Evolutionary conservation across 2,113 vertebrate genomes (phyloP).

Genomic region (Nycticorax nycticorax): DNA sequence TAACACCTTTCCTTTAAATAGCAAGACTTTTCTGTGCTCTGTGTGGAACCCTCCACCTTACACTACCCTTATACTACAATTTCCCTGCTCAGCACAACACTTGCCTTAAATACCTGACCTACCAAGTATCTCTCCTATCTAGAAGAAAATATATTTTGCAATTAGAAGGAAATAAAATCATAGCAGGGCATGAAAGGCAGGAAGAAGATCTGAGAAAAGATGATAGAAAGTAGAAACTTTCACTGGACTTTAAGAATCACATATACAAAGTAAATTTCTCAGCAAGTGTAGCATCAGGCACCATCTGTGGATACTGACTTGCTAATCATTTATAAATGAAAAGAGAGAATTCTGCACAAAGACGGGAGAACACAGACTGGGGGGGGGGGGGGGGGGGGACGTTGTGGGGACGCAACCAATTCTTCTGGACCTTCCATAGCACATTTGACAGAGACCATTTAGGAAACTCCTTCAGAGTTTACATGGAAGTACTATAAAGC

Average conservation of each 20-base stretch:
- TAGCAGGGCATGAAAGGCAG: background rate
- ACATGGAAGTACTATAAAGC: background rate
- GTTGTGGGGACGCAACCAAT: background rate
- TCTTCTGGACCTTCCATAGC: background rate
- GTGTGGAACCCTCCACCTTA: background rate
- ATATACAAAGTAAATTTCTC: background rate
- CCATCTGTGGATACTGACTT: background rate
- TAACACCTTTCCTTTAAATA: background rate
- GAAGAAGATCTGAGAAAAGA: background rate
- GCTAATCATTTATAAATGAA: background rate
- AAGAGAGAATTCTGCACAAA: background rate
- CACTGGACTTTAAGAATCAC: background rate
- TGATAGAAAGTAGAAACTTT: background rate
- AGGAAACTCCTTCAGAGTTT: background rate
- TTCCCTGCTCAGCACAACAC: background rate
- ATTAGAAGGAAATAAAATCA: background rate
- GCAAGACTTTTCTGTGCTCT: background rate
- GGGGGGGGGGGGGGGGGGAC: background rate
- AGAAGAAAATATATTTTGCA: background rate
- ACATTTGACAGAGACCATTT: background rate
- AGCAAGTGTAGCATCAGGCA: background rate
- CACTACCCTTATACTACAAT: fast-evolving
- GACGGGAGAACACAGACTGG: background rate
- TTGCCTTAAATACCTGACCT: background rate
- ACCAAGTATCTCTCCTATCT: background rate